Evolutionary conservation across 2,888 invertebrate species (phyloP).

Genomic region (Pachliopta kotzebuea): DNA sequence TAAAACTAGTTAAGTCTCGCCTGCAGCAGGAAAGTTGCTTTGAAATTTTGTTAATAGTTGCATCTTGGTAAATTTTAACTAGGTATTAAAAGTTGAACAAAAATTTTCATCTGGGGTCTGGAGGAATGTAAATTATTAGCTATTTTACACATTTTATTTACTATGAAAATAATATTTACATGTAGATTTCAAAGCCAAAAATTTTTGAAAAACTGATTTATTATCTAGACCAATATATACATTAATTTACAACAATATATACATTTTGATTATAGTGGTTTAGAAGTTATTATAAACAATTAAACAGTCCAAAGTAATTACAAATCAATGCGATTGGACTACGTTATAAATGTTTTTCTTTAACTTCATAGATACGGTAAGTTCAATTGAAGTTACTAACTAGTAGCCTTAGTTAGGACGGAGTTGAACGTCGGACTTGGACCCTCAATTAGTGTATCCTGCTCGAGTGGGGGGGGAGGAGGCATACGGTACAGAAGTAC

Average conservation of each 20-base stretch:
- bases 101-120: constrained; percentile 4
- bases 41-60: constrained; percentile 29
- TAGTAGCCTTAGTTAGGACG: constrained; percentile 64
- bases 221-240: too few species aligned
- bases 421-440: constrained; percentile 54
- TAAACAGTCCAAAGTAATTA: constrained; percentile 4
- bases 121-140: constrained; percentile 14
- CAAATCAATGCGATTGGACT: constrained; percentile 39
- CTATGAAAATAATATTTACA: too few species aligned
- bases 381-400: constrained; percentile 69
- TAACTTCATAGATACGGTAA: constrained; percentile 60
- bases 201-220: too few species aligned
- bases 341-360: constrained; percentile 55
- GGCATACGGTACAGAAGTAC: not conserved
- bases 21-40: constrained; percentile 19
- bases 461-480: constrained; percentile 21
- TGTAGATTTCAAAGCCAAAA: too few species aligned
- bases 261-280: too few species aligned
- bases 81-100: constrained; percentile 35
- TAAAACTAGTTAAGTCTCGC: constrained; percentile 23
- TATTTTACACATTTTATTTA: not conserved
- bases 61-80: constrained; percentile 41
- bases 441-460: constrained; percentile 62
- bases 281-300: constrained; percentile 8
- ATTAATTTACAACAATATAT: too few species aligned